A percentile compares a stretch with the other conserved stretches of the same genome.
Evolutionary conservation across 2,797 vertebrate species (phyloP).

Genomic region (Cryptoprocta ferox): DNA sequence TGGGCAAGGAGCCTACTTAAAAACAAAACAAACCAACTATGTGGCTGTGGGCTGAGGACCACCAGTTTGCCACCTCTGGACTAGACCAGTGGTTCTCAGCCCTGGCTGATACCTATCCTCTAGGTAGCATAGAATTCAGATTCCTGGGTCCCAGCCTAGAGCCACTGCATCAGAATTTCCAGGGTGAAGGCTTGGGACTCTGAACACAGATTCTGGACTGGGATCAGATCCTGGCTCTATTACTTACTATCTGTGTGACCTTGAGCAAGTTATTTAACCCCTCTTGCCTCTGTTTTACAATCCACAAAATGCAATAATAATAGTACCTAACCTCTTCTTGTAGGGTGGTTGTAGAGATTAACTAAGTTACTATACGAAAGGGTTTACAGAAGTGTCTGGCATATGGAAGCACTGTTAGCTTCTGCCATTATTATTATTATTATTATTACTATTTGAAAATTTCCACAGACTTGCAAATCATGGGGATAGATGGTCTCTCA

Average conservation of each 20-base stretch:
- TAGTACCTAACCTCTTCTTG: background rate
- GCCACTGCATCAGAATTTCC: background rate
- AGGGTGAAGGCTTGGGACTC: background rate
- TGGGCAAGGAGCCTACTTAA: no score
- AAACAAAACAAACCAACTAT: background rate
- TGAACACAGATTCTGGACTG: background rate
- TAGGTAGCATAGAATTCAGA: background rate
- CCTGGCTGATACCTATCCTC: background rate
- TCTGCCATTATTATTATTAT: background rate
- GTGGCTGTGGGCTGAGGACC: background rate
- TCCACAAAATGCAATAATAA: background rate
- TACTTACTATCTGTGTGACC: background rate
- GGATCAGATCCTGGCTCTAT: background rate
- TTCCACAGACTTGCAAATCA: background rate
- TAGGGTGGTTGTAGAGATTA: background rate
- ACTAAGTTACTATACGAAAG: background rate
- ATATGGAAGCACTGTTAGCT: background rate
- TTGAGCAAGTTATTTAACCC: background rate
- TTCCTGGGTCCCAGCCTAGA: background rate
- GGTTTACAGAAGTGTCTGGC: background rate
- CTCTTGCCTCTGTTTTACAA: background rate
- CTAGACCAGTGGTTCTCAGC: background rate
- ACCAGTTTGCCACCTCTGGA: background rate
- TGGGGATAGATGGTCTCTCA: background rate
- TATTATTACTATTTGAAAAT: background rate